Conservation (phyloP, 2,113 vertebrate genomes). For the Tetrax tetrax region DNA sequence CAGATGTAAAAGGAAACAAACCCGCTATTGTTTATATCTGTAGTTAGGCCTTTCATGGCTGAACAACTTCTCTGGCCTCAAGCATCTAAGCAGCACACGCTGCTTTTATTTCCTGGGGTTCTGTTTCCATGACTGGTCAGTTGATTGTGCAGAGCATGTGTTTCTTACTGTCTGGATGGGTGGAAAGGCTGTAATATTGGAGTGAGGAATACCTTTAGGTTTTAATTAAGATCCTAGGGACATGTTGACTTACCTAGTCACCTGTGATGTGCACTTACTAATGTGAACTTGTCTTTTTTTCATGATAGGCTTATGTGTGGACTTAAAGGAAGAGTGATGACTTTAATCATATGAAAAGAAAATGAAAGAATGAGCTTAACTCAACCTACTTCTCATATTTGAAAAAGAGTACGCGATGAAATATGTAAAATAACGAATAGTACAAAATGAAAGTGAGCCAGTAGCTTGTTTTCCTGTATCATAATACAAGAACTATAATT, state of each 20-base stretch:
- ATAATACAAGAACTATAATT: neutral
- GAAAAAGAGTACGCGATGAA: neutral
- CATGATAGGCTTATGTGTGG: neutral
- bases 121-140: neutral
- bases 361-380: neutral
- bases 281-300: neutral
- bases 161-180: neutral
- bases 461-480: neutral
- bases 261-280: neutral
- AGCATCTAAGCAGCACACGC: neutral
- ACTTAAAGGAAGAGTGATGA: neutral
- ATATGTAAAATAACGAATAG: neutral
- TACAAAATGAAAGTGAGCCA: neutral
- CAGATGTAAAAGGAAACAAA: neutral
- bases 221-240: neutral
- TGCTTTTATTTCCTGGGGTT: neutral
- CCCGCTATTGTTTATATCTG: fast-evolving
- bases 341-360: neutral
- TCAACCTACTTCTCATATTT: neutral
- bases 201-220: neutral
- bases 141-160: neutral
- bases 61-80: neutral
- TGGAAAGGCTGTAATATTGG: neutral
- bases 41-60: neutral
- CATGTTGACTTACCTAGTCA: fast-evolving